A percentile compares a stretch with the other conserved stretches of the same genome.
These are phyloP conservation scores for Eubucco bourcierii DNA, from an alignment of 2,113 vertebrate species.

Conservation along the genomic window DNA sequence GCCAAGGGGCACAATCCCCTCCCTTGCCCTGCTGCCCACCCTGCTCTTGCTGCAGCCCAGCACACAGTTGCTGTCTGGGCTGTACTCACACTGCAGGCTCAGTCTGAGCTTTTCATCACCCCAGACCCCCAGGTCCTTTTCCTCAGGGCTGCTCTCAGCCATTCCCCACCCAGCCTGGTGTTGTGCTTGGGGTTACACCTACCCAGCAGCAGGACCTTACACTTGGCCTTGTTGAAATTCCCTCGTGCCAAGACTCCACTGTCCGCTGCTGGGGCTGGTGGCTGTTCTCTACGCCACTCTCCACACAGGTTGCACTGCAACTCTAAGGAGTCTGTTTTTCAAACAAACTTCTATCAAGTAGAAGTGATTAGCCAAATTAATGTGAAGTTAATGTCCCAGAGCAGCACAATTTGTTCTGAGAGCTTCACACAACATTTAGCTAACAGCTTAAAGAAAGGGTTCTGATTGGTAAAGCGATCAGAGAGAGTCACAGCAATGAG, in stretches of 20 bases:
- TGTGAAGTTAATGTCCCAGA: constrained; percentile 71
- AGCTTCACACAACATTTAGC: constrained; percentile 68
- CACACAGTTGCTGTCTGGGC: no score
- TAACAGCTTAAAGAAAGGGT: constrained; percentile 67
- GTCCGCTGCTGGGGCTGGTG: background rate
- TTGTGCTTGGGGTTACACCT: no score
- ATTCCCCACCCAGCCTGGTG: no score
- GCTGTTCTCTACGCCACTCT: background rate
- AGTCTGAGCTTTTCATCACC: no score
- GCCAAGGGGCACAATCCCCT: no score
- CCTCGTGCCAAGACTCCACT: background rate
- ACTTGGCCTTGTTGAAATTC: background rate
- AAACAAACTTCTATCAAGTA: constrained; percentile 68
- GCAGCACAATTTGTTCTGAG: constrained; percentile 71
- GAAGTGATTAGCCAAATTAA: constrained; percentile 71
- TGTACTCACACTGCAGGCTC: no score
- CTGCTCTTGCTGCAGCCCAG: no score
- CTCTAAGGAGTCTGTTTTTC: constrained; percentile 36
- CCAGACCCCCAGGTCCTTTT: no score
- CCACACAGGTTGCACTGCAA: constrained; percentile 31
- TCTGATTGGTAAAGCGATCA: constrained; percentile 57
- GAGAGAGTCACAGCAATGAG: constrained; percentile 44
- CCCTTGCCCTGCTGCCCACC: no score
- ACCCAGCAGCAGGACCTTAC: no score
- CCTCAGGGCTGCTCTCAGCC: no score